Evolutionary conservation across 2,113 vertebrate genomes (phyloP).

Genomic region (Notothenia coriiceps): DNA sequence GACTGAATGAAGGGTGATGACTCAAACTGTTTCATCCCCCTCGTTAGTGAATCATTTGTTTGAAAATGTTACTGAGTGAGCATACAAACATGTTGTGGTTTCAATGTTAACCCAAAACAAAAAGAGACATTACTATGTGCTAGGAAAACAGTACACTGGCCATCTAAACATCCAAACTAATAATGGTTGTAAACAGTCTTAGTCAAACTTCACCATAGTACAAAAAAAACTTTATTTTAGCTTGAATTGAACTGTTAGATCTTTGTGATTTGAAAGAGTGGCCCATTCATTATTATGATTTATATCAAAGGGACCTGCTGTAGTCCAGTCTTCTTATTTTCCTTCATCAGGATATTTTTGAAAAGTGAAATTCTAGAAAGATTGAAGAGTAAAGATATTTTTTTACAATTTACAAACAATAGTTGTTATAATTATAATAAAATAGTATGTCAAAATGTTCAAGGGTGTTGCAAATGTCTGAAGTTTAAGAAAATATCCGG

Average conservation of each 20-base stretch:
- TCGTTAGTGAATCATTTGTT: background rate
- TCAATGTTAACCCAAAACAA: background rate
- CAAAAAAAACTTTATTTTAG: background rate
- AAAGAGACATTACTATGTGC: background rate
- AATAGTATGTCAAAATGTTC: background rate
- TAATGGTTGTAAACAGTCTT: background rate
- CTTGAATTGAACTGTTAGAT: background rate
- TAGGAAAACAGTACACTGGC: background rate
- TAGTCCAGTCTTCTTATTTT: background rate
- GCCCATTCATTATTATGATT: background rate
- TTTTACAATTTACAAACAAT: background rate
- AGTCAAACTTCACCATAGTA: background rate
- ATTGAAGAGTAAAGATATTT: background rate
- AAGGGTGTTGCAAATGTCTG: background rate
- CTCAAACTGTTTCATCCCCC: background rate
- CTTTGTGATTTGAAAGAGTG: background rate
- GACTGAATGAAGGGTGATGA: background rate
- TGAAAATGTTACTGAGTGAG: background rate
- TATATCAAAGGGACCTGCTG: background rate
- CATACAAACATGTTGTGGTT: background rate
- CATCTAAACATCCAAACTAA: too few relatives aligned
- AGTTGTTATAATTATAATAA: background rate
- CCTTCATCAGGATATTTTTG: background rate
- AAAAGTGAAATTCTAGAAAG: background rate
- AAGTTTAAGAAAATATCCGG: background rate